Percentiles rank a stretch among this genome's conserved stretches.
Conservation (phyloP, 2,888 invertebrate species). For the Pseudoips prasinana region DNA sequence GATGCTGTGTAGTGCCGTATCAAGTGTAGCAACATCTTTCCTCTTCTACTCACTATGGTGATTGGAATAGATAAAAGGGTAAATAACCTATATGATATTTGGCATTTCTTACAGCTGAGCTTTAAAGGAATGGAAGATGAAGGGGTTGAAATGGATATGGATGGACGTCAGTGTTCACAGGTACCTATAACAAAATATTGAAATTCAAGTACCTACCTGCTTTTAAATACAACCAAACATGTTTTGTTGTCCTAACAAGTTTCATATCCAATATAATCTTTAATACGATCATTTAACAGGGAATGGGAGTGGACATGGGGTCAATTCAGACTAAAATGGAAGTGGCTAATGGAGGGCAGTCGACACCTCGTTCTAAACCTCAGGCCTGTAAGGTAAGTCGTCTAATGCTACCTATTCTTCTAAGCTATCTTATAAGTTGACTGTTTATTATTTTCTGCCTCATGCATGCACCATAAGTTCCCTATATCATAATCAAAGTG, state of each 20-base stretch:
- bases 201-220: too few species aligned
- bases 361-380: slow-evolving; percentile 83
- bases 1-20: too few species aligned
- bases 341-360: slow-evolving; percentile 61
- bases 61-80: too few species aligned
- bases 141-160: slow-evolving; percentile 78
- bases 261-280: slow-evolving; percentile 6
- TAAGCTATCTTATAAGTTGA: too few species aligned
- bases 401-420: too few species aligned
- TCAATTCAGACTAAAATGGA: slow-evolving; percentile 78
- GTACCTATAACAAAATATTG: too few species aligned
- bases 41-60: too few species aligned
- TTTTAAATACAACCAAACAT: neutral
- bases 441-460: too few species aligned
- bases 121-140: slow-evolving; percentile 79
- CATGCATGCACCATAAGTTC: too few species aligned
- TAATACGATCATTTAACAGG: slow-evolving; percentile 43
- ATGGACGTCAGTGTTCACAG: slow-evolving; percentile 74
- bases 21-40: too few species aligned
- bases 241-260: slow-evolving; percentile 5
- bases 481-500: too few species aligned
- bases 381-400: slow-evolving; percentile 85
- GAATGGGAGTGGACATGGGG: slow-evolving; percentile 75
- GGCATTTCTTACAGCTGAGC: slow-evolving; percentile 66
- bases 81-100: too few species aligned